phyloP scores from a whole-genome alignment of 2,113 vertebrate species.

The Pseudorectes ferrugineus region DNA sequence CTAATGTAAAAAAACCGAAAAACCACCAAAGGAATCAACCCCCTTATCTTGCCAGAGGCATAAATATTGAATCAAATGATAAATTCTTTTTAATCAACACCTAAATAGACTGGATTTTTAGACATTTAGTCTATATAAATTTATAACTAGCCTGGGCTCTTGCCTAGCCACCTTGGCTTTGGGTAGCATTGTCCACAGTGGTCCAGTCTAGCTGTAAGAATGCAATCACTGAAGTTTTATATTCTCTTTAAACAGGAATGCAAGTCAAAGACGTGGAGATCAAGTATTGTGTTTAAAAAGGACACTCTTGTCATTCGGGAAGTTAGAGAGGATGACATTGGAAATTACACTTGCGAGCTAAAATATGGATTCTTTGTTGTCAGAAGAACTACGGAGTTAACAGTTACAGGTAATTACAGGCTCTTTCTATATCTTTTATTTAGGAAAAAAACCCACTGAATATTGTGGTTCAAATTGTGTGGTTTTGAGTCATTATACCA shows the following conservation, averaged over 20 bases:
- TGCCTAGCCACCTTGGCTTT: neutral
- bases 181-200: neutral
- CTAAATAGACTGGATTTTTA: neutral
- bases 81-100: neutral
- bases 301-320: slow-evolving; percentile 89
- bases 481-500: neutral
- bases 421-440: neutral
- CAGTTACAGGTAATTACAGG: slow-evolving; percentile 89
- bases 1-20: neutral
- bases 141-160: neutral
- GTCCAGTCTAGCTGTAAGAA: neutral
- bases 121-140: neutral
- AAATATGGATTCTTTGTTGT: slow-evolving; percentile 94
- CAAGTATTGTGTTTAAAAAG: slow-evolving; percentile 84
- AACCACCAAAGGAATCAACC: neutral
- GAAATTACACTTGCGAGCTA: slow-evolving; percentile 97
- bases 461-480: neutral
- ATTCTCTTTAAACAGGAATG: slow-evolving; percentile 83
- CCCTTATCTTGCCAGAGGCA: neutral
- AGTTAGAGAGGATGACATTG: slow-evolving; percentile 96
- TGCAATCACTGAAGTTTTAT: neutral
- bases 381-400: slow-evolving; percentile 92
- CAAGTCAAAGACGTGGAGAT: slow-evolving; percentile 89
- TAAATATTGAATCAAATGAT: neutral
- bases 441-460: neutral